Evolutionary conservation across 64 coral and sea anemone genomes (phyloP).

Genomic region (Acropora tenuis): DNA sequence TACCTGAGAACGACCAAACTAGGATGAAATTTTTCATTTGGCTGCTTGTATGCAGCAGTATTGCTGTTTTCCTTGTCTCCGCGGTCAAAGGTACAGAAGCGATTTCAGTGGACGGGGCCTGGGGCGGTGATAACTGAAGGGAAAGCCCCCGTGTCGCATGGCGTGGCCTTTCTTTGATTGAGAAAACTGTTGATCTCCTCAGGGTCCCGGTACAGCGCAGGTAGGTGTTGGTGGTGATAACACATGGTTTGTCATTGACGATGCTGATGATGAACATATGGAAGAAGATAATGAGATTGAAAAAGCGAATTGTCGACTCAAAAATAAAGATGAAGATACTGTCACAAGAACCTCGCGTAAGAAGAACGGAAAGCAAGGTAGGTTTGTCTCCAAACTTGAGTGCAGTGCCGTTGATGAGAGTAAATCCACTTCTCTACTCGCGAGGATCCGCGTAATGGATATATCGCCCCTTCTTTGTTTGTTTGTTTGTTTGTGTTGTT

Average conservation of each 20-base stretch:
- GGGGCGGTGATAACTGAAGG: no score
- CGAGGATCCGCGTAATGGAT: no score
- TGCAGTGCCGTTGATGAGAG: background rate
- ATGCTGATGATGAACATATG: constrained; percentile 51
- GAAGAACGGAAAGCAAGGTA: constrained; percentile 4
- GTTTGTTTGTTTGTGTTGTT: no score
- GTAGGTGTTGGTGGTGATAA: constrained; percentile 75
- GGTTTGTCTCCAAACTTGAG: background rate
- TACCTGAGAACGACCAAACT: no score
- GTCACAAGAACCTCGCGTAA: background rate
- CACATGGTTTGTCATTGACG: constrained; percentile 64
- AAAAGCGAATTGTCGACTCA: background rate
- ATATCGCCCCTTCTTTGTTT: no score
- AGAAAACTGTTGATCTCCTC: background rate
- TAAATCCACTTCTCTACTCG: background rate
- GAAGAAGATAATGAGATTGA: constrained; percentile 57
- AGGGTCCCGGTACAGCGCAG: constrained; percentile 87
- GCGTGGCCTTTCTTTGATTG: no score
- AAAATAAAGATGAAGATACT: background rate
- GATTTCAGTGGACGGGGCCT: no score
- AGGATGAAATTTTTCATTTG: no score
- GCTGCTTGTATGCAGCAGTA: no score
- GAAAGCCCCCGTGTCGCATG: no score
- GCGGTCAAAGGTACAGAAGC: no score
- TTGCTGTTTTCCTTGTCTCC: no score